Evolutionary conservation across 2,888 invertebrate species (phyloP).

Genomic region (Amphipyra tragopoginis): DNA sequence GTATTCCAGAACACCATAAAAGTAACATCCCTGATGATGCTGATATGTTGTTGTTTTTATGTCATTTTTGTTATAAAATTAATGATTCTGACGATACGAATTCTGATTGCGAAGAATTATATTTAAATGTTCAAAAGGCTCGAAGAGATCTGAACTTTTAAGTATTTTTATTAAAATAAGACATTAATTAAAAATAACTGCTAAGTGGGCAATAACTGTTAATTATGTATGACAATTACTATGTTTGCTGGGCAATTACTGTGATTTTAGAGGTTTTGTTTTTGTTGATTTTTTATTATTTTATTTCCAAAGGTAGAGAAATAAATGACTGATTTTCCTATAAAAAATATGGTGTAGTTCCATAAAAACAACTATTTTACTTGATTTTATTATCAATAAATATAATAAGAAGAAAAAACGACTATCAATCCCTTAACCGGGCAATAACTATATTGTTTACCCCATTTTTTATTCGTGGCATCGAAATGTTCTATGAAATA

Average conservation of each 20-base stretch:
- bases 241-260: constrained; percentile 4
- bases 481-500: too few species aligned
- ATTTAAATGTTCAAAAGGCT: neutral
- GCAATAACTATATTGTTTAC: neutral
- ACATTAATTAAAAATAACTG: constrained; percentile 1
- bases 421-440: too few species aligned
- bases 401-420: neutral
- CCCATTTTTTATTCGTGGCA: too few species aligned
- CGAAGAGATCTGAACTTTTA: constrained; percentile 1
- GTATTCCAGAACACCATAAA: neutral
- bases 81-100: neutral
- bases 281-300: constrained; percentile 7
- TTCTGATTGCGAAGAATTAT: neutral
- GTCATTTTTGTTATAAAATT: too few species aligned
- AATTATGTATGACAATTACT: constrained; percentile 11
- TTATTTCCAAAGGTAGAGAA: constrained; percentile 6
- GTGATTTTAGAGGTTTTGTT: neutral
- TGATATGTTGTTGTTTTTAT: too few species aligned
- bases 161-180: constrained; percentile 1
- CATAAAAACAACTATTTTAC: neutral
- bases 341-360: constrained; percentile 2
- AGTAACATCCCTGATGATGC: neutral
- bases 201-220: constrained; percentile 6
- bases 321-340: constrained; percentile 5
- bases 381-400: constrained; percentile 3